These are phyloP conservation scores for Anableps anableps DNA, from an alignment of 2,797 vertebrate genomes.

Conservation along the genomic window DNA sequence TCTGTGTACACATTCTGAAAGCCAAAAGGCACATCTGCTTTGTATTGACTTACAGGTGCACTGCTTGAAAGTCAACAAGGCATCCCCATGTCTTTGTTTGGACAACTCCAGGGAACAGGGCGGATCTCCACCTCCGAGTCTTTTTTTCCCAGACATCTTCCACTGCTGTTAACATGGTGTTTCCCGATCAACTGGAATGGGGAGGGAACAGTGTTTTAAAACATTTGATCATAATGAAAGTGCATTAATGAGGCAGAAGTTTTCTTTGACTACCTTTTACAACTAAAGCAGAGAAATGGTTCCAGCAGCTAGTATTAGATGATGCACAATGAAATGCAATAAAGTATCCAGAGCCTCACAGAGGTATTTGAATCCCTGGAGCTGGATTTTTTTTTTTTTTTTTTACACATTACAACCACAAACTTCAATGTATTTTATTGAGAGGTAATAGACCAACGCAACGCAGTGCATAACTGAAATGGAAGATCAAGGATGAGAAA, in stretches of 20 bases:
- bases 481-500: background rate
- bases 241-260: conserved; percentile 2
- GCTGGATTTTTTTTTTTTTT: too few relatives aligned
- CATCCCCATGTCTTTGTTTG: conserved; percentile 57
- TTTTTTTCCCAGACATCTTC: conserved; percentile 39
- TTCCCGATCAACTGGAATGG: background rate
- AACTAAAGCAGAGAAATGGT: conserved; percentile 1
- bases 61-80: conserved; percentile 56
- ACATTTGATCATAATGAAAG: background rate
- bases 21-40: conserved; percentile 67
- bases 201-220: background rate
- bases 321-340: too few relatives aligned
- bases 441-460: background rate
- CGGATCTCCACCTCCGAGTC: conserved; percentile 40
- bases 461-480: background rate
- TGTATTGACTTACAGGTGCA: conserved; percentile 73
- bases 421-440: too few relatives aligned
- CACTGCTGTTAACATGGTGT: background rate
- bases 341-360: too few relatives aligned
- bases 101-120: conserved; percentile 43
- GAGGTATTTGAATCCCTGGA: background rate
- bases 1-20: background rate
- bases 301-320: too few relatives aligned
- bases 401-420: too few relatives aligned
- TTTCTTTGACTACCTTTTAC: conserved; percentile 25